These are phyloP conservation scores for Autographa gamma DNA, from an alignment of 2,888 invertebrate species.

Conservation along the genomic window DNA sequence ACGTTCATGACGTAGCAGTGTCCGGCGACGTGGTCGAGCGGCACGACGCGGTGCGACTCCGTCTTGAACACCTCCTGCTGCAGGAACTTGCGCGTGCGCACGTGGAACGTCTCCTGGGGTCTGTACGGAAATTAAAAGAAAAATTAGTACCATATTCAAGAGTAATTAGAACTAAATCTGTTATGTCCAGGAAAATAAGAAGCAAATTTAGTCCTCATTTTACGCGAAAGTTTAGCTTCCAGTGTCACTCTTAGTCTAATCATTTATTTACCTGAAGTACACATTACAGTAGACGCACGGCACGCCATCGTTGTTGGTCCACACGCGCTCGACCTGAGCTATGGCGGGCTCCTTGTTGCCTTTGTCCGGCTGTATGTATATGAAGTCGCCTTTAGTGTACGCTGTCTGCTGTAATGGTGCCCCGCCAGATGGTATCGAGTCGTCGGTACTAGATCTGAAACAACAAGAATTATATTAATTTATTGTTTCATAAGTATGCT, in stretches of 20 bases:
- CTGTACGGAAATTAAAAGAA: constrained; percentile 73
- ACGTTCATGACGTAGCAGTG: constrained; percentile 98
- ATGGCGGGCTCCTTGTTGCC: constrained; percentile 93
- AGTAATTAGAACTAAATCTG: no score
- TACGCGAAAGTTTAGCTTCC: no score
- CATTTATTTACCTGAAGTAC: constrained; percentile 89
- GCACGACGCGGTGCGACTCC: constrained; percentile 95
- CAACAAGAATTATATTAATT: background rate
- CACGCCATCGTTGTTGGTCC: constrained; percentile 94
- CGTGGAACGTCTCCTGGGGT: constrained; percentile 98
- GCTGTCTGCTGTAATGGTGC: constrained; percentile 78
- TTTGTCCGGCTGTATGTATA: constrained; percentile 93
- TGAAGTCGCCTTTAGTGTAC: constrained; percentile 94
- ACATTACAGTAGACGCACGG: constrained; percentile 97
- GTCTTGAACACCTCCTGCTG: constrained; percentile 99
- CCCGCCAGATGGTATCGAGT: constrained; percentile 81
- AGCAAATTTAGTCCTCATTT: no score
- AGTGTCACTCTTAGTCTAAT: no score
- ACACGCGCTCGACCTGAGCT: constrained; percentile 96
- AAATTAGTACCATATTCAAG: no score
- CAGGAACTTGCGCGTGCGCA: constrained; percentile 97
- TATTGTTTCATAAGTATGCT: no score
- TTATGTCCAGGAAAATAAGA: no score
- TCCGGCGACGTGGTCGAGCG: constrained; percentile 95
- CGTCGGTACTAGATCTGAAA: constrained; percentile 83